These are phyloP conservation scores for Parapristionchus giblindavisi DNA, from an alignment of 2,888 invertebrate genomes.

Conservation along the genomic window DNA sequence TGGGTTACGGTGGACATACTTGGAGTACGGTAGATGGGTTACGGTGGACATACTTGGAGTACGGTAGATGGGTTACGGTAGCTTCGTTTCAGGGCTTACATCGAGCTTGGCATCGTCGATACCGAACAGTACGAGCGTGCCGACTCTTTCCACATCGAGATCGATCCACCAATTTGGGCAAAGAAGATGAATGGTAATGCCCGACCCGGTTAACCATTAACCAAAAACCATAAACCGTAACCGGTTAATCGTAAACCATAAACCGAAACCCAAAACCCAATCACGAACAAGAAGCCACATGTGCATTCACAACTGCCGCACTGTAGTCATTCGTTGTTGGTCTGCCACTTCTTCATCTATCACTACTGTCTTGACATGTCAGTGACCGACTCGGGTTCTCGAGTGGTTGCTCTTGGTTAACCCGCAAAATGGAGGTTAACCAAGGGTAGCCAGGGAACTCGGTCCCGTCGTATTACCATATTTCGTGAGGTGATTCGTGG, in stretches of 20 bases:
- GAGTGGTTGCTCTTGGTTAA: no score
- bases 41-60: no score
- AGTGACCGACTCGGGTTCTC: no score
- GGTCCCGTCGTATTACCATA: no score
- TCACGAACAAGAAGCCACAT: no score
- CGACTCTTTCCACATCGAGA: conserved; percentile 88
- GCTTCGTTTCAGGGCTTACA: conserved; percentile 79
- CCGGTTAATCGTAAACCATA: neutral
- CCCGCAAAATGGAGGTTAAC: no score
- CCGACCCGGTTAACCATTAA: neutral
- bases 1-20: no score
- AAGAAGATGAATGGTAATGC: conserved; percentile 70
- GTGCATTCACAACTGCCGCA: no score
- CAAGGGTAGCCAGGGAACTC: no score
- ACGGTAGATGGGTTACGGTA: neutral
- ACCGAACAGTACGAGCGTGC: conserved; percentile 98
- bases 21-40: no score
- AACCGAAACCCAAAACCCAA: no score
- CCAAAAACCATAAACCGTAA: neutral
- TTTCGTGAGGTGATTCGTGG: no score
- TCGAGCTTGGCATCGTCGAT: conserved; percentile 87
- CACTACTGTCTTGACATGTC: neutral
- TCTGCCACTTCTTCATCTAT: conserved; percentile 11
- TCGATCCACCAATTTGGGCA: conserved; percentile 83
- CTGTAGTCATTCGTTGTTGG: conserved; percentile 1